A percentile compares a stretch with the other conserved stretches of the same genome.
phyloP scores from a whole-genome alignment of 2,888 invertebrate genomes.

The Villa cingulata region DNA sequence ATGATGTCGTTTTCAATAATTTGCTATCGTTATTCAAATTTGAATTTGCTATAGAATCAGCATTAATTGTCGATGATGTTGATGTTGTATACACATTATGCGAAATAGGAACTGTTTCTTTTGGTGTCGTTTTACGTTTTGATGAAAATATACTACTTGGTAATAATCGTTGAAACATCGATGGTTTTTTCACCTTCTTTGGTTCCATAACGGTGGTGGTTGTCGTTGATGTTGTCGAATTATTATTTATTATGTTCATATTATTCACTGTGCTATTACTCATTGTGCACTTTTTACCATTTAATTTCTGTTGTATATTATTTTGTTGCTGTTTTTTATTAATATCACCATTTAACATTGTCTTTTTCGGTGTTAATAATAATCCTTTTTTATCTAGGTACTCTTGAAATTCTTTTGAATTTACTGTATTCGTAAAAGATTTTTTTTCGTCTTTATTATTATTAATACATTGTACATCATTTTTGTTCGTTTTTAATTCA shows the following conservation, averaged over 20 bases:
- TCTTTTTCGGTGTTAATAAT: constrained; percentile 24
- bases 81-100: constrained; percentile 16
- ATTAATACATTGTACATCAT: neutral
- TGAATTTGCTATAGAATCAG: neutral
- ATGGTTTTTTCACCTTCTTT: constrained; percentile 26
- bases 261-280: neutral
- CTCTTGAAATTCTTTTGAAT: constrained; percentile 33
- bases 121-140: constrained; percentile 30
- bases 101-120: constrained; percentile 23
- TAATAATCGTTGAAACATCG: constrained; percentile 30
- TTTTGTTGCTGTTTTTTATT: neutral
- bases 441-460: constrained; percentile 5
- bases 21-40: neutral
- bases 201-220: constrained; percentile 13
- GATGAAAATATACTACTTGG: constrained; percentile 31
- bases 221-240: neutral
- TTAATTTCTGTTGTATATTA: neutral
- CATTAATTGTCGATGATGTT: neutral
- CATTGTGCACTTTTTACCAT: neutral
- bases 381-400: constrained; percentile 32
- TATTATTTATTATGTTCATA: neutral
- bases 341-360: constrained; percentile 18
- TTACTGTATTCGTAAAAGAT: constrained; percentile 33
- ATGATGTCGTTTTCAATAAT: constrained; percentile 3
- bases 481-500: constrained; percentile 18